phyloP scores from a whole-genome alignment of 2,113 vertebrate genomes.

The Malaclemys terrapin region DNA sequence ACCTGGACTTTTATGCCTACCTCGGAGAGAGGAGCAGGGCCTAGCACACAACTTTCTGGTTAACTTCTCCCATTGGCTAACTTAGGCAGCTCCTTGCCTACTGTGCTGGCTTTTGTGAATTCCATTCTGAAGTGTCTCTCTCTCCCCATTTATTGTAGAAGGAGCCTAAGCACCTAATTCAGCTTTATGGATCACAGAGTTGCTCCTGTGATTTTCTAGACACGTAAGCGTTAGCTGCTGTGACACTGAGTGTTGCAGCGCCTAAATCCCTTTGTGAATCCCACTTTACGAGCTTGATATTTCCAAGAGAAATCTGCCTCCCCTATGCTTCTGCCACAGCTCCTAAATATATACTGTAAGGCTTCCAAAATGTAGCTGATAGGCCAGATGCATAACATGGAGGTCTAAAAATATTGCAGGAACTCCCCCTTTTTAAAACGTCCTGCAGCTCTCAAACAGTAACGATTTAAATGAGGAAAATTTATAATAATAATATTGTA shows the following conservation, averaged over 20 bases:
- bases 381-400: background rate
- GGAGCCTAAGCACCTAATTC: background rate
- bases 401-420: background rate
- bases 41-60: background rate
- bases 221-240: background rate
- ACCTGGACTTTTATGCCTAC: background rate
- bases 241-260: background rate
- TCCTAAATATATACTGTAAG: background rate
- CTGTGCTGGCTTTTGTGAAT: background rate
- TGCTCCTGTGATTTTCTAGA: background rate
- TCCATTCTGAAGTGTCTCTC: background rate
- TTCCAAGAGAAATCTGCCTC: background rate
- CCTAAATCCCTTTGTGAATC: background rate
- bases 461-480: background rate
- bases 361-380: background rate
- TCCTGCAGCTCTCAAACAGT: background rate
- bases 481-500: background rate
- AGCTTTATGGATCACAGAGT: background rate
- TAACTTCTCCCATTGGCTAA: background rate
- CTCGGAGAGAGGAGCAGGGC: background rate
- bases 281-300: background rate
- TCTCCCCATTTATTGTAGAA: background rate
- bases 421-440: background rate
- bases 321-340: rapidly evolving
- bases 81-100: background rate